These are phyloP conservation scores for Patella depressa DNA, from an alignment of 2,888 invertebrate genomes.

Conservation along the genomic window DNA sequence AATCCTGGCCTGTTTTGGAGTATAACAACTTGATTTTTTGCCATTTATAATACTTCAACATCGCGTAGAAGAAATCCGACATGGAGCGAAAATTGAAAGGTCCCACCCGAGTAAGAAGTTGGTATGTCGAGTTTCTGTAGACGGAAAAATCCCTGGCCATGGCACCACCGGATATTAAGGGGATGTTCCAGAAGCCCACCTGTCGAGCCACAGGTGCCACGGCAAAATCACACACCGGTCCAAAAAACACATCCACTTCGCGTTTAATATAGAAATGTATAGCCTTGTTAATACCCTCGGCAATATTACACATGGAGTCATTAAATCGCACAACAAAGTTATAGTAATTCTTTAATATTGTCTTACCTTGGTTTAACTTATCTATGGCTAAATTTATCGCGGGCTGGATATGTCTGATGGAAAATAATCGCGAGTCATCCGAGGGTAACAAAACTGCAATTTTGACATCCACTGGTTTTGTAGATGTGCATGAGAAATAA, in stretches of 20 bases:
- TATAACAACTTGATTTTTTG: slow-evolving; percentile 78
- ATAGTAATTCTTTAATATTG: slow-evolving; percentile 27
- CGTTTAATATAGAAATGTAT: slow-evolving; percentile 54
- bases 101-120: slow-evolving; percentile 78
- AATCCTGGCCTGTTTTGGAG: slow-evolving; percentile 82
- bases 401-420: slow-evolving; percentile 58
- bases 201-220: slow-evolving; percentile 85
- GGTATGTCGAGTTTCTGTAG: slow-evolving; percentile 74
- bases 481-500: too few species aligned
- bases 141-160: slow-evolving; percentile 61
- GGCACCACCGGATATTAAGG: slow-evolving; percentile 81
- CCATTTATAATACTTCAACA: slow-evolving; percentile 43
- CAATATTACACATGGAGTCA: slow-evolving; percentile 55
- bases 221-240: slow-evolving; percentile 75
- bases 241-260: slow-evolving; percentile 62
- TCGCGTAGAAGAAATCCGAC: slow-evolving; percentile 38
- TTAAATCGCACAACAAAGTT: slow-evolving; percentile 67
- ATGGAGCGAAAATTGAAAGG: slow-evolving; percentile 59
- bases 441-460: slow-evolving; percentile 58
- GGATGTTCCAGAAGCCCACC: slow-evolving; percentile 86
- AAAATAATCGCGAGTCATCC: slow-evolving; percentile 50
- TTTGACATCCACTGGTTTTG: slow-evolving; percentile 34
- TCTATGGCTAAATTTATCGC: slow-evolving; percentile 64
- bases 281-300: slow-evolving; percentile 59
- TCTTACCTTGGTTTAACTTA: slow-evolving; percentile 36